phyloP scores from a whole-genome alignment of 2,888 invertebrate genomes.

The Drosophila sordidapex region DNA sequence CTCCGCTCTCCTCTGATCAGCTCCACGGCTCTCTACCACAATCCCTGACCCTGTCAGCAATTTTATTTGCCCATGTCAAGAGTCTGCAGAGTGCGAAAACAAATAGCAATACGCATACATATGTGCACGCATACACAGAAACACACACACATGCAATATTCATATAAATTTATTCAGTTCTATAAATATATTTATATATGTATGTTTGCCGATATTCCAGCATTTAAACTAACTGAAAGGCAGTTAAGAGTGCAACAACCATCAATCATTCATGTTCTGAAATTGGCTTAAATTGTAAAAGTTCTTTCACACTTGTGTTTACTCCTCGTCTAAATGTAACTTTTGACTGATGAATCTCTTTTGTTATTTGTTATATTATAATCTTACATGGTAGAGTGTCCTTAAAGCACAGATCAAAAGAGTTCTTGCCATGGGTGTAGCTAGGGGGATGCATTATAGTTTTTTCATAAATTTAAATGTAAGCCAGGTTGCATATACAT shows the following conservation, averaged over 20 bases:
- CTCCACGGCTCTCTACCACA: background rate
- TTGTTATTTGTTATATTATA: background rate
- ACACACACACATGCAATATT: background rate
- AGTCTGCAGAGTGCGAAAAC: constrained; percentile 66
- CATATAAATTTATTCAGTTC: constrained; percentile 5
- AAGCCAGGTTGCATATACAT: background rate
- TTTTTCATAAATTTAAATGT: background rate
- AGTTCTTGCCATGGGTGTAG: background rate
- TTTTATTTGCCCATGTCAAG: constrained; percentile 62
- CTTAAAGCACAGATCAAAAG: background rate
- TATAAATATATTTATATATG: background rate
- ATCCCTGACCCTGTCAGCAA: constrained; percentile 45
- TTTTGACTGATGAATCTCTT: constrained; percentile 14
- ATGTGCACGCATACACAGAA: background rate
- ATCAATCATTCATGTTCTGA: constrained; percentile 33
- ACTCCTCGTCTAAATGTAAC: constrained; percentile 3
- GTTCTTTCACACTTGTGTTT: constrained; percentile 18
- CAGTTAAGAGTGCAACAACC: constrained; percentile 16
- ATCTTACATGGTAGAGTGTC: background rate
- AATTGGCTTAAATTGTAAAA: constrained; percentile 20
- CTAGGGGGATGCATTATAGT: background rate
- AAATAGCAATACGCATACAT: constrained; percentile 47
- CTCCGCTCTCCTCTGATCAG: constrained; percentile 7
- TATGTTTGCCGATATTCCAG: constrained; percentile 4
- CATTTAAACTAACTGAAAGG: constrained; percentile 15